A percentile compares a stretch with the other conserved stretches of the same genome.
These are phyloP conservation scores for Sarcophaga subvicina DNA, from an alignment of 2,888 invertebrate genomes.

Conservation along the genomic window DNA sequence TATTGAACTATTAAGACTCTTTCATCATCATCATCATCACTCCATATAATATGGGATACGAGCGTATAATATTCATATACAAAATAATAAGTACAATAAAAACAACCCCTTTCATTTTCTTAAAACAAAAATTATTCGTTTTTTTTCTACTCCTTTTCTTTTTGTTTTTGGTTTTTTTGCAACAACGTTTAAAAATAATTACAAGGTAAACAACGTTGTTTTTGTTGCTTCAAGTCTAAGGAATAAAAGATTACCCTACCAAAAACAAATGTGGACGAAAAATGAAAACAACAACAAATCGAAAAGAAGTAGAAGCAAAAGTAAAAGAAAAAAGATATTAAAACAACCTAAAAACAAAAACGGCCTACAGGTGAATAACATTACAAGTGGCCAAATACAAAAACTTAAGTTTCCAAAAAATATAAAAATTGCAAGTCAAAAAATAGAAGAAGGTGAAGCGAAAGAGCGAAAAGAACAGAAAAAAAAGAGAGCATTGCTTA, in stretches of 20 bases:
- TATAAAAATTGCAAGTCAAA: conserved; percentile 37
- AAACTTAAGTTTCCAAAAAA: conserved; percentile 41
- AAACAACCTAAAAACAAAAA: conserved; percentile 62
- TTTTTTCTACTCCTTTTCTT: not conserved
- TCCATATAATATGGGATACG: not conserved
- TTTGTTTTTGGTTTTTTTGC: not conserved
- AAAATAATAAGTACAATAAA: conserved; percentile 15
- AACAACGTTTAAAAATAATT: conserved; percentile 65
- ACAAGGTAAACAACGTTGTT: conserved; percentile 62
- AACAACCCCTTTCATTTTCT: conserved; percentile 63
- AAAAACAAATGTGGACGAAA: conserved; percentile 49
- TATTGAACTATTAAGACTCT: conserved; percentile 63
- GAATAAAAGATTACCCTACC: conserved; percentile 61
- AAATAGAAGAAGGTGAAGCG: not conserved
- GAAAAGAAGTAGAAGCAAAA: conserved; percentile 42
- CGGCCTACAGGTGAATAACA: conserved; percentile 79
- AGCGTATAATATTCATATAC: not conserved
- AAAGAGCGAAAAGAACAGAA: not conserved
- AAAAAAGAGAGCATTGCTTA: conserved; percentile 25
- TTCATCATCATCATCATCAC: conserved; percentile 12
- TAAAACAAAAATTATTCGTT: conserved; percentile 12
- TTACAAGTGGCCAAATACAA: conserved; percentile 76
- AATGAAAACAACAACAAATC: conserved; percentile 8
- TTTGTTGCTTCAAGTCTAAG: conserved; percentile 48
- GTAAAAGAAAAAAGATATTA: conserved; percentile 45